A percentile compares a stretch with the other conserved stretches of the same genome.
phyloP scores from a whole-genome alignment of 2,797 vertebrate species.

The Notamacropus eugenii region DNA sequence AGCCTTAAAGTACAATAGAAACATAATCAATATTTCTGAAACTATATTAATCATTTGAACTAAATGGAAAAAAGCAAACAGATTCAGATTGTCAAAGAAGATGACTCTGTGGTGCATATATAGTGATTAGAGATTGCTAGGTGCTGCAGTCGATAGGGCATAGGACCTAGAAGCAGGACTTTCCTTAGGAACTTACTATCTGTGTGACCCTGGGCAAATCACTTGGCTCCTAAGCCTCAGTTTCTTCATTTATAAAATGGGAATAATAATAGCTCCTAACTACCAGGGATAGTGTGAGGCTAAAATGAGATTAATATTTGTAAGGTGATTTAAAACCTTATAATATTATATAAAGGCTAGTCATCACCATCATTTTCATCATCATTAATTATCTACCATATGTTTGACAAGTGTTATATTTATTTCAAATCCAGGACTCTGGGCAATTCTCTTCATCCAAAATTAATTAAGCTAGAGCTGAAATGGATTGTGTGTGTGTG shows the following conservation, averaged over 20 bases:
- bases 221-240: background rate
- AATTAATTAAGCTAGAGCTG: too few relatives aligned
- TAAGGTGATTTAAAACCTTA: background rate
- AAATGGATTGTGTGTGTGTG: too few relatives aligned
- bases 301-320: background rate
- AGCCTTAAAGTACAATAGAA: background rate
- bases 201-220: background rate
- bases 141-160: too few relatives aligned
- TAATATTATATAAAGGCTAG: background rate
- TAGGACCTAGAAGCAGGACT: background rate
- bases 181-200: background rate
- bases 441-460: too few relatives aligned
- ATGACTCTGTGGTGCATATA: too few relatives aligned
- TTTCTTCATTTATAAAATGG: background rate
- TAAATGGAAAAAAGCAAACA: background rate
- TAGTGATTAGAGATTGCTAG: too few relatives aligned
- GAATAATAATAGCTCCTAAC: background rate
- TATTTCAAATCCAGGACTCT: too few relatives aligned
- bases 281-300: background rate
- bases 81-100: background rate
- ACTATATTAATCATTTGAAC: background rate
- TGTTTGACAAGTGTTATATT: too few relatives aligned
- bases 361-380: background rate
- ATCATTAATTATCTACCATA: background rate
- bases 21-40: background rate